These are phyloP conservation scores for Drosophila eugracilis DNA, from an alignment of 1,140 invertebrate species.

Conservation along the genomic window DNA sequence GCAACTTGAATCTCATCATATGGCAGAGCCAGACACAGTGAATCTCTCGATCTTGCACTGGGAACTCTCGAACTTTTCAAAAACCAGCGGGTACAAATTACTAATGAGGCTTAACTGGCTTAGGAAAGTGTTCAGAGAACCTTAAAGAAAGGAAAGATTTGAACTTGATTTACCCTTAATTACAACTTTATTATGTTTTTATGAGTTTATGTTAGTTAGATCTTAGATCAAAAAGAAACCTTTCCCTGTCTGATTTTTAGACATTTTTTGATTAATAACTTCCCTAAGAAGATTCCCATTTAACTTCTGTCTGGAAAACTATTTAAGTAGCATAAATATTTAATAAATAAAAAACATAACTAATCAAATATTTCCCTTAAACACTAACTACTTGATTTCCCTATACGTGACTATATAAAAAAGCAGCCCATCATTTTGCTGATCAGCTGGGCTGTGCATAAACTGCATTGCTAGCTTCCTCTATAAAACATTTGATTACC, in stretches of 20 bases:
- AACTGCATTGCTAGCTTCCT: slow-evolving; percentile 31
- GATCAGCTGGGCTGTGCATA: slow-evolving; percentile 6
- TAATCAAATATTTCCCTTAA: neutral
- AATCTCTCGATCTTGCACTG: neutral
- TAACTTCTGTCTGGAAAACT: too few species aligned
- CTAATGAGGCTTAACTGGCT: neutral
- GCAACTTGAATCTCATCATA: slow-evolving; percentile 7
- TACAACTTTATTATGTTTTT: neutral
- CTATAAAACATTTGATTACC: slow-evolving; percentile 17
- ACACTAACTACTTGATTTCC: neutral
- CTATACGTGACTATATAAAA: slow-evolving; percentile 1
- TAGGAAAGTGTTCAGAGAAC: neutral
- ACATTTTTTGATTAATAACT: too few species aligned
- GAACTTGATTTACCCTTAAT: neutral
- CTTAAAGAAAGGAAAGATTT: neutral
- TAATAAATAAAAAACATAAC: neutral
- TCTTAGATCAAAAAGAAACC: too few species aligned
- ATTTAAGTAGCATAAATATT: too few species aligned
- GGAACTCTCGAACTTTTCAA: neutral
- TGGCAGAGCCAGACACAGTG: slow-evolving; percentile 11
- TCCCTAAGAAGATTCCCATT: too few species aligned
- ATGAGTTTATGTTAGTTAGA: too few species aligned
- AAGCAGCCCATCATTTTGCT: neutral
- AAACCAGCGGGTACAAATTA: slow-evolving; percentile 1
- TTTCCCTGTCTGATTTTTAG: too few species aligned